phyloP scores from a whole-genome alignment of 2,113 vertebrate species.

The Cinclus mexicanus region DNA sequence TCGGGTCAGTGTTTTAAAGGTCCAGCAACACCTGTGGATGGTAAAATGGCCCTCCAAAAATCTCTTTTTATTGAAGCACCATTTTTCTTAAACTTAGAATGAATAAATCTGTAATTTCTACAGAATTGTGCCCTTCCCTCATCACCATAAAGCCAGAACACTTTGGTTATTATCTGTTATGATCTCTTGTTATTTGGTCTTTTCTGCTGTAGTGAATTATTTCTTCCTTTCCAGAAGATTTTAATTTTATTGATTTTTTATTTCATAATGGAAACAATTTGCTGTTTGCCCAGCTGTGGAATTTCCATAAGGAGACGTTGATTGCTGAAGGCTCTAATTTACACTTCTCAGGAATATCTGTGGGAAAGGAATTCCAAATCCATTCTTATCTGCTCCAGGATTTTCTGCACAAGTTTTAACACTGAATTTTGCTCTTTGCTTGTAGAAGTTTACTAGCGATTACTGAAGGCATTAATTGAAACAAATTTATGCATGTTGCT shows the following conservation, averaged over 20 bases:
- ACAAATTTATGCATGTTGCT: not conserved
- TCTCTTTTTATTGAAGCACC: not conserved
- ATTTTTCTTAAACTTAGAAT: not conserved
- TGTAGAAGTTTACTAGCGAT: not conserved
- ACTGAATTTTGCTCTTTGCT: not conserved
- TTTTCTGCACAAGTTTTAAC: not conserved
- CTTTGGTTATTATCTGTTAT: not conserved
- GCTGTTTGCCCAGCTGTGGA: not conserved
- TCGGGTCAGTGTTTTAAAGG: not conserved
- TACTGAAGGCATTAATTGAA: not conserved
- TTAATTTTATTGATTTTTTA: constrained; percentile 32
- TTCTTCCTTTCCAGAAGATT: not conserved
- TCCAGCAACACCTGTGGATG: not conserved
- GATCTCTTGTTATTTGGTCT: not conserved
- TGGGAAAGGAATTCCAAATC: not conserved
- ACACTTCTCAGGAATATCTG: not conserved
- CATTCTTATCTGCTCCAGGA: not conserved
- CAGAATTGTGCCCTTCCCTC: not conserved
- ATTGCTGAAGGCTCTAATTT: not conserved
- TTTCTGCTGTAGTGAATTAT: not conserved
- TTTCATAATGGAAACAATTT: not conserved
- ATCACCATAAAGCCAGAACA: not conserved
- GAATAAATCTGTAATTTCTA: not conserved
- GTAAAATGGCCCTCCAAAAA: not conserved
- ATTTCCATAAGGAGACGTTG: not conserved